Conservation (phyloP, 2,113 vertebrate species). For the Tragulus kanchil region DNA sequence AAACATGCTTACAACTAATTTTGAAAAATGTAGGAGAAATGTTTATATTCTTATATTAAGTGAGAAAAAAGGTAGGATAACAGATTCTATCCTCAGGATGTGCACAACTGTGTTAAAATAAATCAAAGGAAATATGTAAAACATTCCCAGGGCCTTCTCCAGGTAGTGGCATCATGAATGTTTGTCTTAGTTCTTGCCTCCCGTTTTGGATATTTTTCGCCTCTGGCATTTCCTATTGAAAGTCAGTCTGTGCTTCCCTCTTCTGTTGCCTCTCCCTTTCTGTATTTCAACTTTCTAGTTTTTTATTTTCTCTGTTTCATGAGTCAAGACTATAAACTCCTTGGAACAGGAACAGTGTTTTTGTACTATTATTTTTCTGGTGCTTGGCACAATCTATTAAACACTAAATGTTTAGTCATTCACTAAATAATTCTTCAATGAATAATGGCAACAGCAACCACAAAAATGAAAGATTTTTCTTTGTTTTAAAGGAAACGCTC, state of each 20-base stretch:
- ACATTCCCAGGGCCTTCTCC: not conserved
- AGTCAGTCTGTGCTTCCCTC: not conserved
- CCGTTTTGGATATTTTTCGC: not conserved
- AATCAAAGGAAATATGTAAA: not conserved
- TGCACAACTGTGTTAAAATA: not conserved
- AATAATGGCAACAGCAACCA: not conserved
- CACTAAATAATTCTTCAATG: not conserved
- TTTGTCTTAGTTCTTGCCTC: not conserved
- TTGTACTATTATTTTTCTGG: not conserved
- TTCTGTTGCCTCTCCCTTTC: not conserved
- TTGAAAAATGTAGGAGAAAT: not conserved
- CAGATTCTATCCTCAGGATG: not conserved
- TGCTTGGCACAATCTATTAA: not conserved
- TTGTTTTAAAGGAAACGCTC: not conserved
- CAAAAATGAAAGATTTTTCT: not conserved
- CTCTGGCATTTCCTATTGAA: not conserved
- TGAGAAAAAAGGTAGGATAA: not conserved
- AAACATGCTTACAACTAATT: not conserved
- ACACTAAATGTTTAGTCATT: not conserved
- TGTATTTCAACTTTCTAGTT: constrained; percentile 1
- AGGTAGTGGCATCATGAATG: not conserved
- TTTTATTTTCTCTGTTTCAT: not conserved
- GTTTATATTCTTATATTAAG: not conserved
- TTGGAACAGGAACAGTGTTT: not conserved
- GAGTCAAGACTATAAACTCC: not conserved